A percentile compares a stretch with the other conserved stretches of the same genome.
Conservation (phyloP, 2,113 vertebrate species). For the Siniperca chuatsi region DNA sequence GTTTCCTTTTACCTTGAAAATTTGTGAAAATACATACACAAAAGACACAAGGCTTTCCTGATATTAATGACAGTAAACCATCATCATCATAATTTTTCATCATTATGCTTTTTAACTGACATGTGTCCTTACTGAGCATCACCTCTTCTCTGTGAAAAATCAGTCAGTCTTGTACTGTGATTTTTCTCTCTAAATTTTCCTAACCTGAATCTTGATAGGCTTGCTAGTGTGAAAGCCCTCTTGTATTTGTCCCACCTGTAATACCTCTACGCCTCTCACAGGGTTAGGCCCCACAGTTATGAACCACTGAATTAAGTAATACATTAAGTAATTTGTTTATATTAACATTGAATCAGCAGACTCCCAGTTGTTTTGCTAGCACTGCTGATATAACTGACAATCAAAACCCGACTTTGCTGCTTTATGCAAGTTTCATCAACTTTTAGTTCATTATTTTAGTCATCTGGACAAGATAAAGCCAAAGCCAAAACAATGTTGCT, state of each 20-base stretch:
- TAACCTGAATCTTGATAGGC: neutral
- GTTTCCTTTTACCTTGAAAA: neutral
- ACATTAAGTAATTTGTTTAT: neutral
- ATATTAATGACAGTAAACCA: neutral
- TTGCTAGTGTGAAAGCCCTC: neutral
- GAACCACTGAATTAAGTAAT: neutral
- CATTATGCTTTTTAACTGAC: no score
- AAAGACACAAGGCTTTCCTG: neutral
- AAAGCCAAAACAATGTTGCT: neutral
- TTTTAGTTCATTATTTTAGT: neutral
- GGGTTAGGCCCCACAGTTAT: neutral
- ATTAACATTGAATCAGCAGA: neutral
- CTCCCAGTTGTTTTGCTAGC: neutral
- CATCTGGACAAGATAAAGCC: neutral
- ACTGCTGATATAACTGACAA: neutral
- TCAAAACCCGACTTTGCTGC: neutral
- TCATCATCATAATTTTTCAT: no score
- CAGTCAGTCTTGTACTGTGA: no score
- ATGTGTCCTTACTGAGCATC: no score
- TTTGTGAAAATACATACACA: neutral
- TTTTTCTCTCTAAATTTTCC: no score
- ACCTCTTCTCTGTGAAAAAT: no score
- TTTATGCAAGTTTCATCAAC: neutral
- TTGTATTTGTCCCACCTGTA: no score
- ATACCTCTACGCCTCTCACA: no score